These are phyloP conservation scores for Caranx melampygus DNA, from an alignment of 2,113 vertebrate species.

Conservation along the genomic window DNA sequence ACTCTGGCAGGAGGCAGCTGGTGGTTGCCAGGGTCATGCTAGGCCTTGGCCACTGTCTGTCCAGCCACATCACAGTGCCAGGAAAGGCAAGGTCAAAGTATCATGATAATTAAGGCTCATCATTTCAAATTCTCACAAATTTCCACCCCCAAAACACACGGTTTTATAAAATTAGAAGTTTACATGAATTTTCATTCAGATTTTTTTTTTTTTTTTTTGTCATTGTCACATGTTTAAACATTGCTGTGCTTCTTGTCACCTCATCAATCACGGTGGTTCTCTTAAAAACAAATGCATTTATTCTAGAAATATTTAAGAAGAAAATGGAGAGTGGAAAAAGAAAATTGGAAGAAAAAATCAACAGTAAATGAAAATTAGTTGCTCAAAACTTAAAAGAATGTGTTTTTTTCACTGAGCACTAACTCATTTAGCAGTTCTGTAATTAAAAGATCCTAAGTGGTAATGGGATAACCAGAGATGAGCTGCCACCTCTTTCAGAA, in stretches of 20 bases:
- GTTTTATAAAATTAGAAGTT: background rate
- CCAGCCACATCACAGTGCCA: slow-evolving; percentile 59
- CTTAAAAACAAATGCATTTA: background rate
- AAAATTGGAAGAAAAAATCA: background rate
- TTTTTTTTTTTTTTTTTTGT: too few relatives aligned
- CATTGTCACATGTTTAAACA: background rate
- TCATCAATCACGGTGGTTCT: background rate
- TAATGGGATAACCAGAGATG: slow-evolving; percentile 12
- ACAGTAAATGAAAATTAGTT: background rate
- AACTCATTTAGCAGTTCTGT: background rate
- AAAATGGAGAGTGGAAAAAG: too few relatives aligned
- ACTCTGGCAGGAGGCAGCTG: slow-evolving; percentile 72
- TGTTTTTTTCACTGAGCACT: background rate
- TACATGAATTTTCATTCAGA: background rate
- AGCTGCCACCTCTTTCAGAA: slow-evolving; percentile 3
- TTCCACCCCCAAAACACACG: background rate
- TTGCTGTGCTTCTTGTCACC: background rate
- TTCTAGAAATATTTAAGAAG: background rate
- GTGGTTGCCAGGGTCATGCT: slow-evolving; percentile 74
- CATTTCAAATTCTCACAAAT: background rate
- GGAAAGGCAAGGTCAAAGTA: slow-evolving; percentile 72
- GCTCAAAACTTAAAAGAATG: background rate
- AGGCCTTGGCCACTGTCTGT: slow-evolving; percentile 71
- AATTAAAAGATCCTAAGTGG: slow-evolving; percentile 15
- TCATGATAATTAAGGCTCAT: slow-evolving; percentile 25